Base-by-base conservation (phyloP, 2,797 vertebrate species). In the Helarctos malayanus region DNA sequence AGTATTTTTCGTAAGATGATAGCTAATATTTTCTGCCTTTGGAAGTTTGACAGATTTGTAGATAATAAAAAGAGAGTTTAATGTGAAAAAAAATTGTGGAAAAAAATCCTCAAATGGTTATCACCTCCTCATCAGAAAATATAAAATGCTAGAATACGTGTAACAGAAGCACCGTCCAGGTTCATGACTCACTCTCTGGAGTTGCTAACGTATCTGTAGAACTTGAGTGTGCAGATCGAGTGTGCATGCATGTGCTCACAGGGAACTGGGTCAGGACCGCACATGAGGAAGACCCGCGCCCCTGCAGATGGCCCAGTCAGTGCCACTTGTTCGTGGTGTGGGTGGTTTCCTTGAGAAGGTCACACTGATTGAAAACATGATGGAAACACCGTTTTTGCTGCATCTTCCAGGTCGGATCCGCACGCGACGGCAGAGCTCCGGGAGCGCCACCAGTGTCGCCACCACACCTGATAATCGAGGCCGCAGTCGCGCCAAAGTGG, bases 401-500 rank as follows among this genome's bases (percentile, higher is more conserved):
- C 95, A 10, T 93, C 97, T 82, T 83, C 29, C 98, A 99, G 99
- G 99, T 97, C 99, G 99, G 3, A 99, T 99, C 86, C 99, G 99
- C 27, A 99, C 99, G 0, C 99, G 99, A 98, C 99, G 99, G 14
- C 99, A 99, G 85, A 99, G 99, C 98, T 99, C 99, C 0, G 99
- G 99, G 97, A 99, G 99, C 29, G 95, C 99, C 91, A 99, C 99
- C 27, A 99, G 99, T 0, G 98, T 99, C 82, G 99, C 98, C 96
- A 98, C 99, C 2, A 98, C 99, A 0, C 98, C 99, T 95, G 99
- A 99, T 94, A 99, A 98, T 69, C 99, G 99, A 91, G 99, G 99
- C 86, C 99, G 99, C 63, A 99, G 99, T 98, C 99, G 99, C 68
- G 99, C 99, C 96, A 99, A 99, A 99, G 99, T 99, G 5, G 99